Conservation (phyloP, 2,888 invertebrate species). For the Pantelozetes paolii region DNA sequence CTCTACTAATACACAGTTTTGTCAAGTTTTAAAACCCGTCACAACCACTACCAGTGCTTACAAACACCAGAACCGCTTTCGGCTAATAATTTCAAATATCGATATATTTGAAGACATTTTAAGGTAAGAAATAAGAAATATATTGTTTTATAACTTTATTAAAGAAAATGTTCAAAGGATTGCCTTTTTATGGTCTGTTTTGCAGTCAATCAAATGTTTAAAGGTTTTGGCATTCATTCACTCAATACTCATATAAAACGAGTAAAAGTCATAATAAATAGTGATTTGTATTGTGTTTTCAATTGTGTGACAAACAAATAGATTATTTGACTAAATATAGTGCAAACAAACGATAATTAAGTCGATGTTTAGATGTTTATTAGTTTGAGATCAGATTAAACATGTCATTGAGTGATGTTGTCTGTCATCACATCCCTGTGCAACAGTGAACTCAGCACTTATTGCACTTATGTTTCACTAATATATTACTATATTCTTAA, state of each 20-base stretch:
- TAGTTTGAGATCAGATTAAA: conserved; percentile 26
- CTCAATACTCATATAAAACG: background rate
- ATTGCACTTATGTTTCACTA: background rate
- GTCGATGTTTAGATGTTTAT: conserved; percentile 11
- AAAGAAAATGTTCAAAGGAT: background rate
- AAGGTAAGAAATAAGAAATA: conserved; percentile 29
- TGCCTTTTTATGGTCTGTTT: background rate
- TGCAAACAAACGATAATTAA: conserved; percentile 16
- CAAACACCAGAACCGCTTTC: background rate
- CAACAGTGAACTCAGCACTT: conserved; percentile 24
- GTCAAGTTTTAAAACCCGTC: background rate
- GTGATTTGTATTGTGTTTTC: background rate
- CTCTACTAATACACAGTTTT: conserved; percentile 6
- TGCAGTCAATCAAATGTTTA: background rate
- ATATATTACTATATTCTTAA: background rate
- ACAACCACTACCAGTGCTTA: background rate
- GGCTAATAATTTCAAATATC: background rate
- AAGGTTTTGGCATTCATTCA: too few relatives aligned
- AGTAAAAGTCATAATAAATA: background rate
- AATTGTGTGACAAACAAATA: conserved; percentile 29
- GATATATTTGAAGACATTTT: too few relatives aligned
- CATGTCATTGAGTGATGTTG: conserved; percentile 30
- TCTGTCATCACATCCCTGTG: conserved; percentile 11
- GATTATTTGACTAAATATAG: conserved; percentile 30
- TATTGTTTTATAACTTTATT: background rate